A percentile compares a stretch with the other conserved stretches of the same genome.
These are phyloP conservation scores for Drosophila maculinotata DNA, from an alignment of 2,888 invertebrate species.

Conservation along the genomic window DNA sequence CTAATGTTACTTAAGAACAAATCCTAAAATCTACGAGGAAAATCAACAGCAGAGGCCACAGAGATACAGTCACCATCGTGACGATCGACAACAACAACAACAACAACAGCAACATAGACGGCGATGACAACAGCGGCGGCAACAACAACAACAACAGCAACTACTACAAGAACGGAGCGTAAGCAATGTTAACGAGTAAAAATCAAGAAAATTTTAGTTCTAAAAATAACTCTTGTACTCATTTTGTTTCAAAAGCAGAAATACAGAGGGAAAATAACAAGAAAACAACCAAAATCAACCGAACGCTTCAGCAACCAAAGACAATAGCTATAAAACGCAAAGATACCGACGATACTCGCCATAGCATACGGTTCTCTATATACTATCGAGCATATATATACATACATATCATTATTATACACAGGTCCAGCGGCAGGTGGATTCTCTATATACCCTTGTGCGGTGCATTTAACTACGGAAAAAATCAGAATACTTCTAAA, in stretches of 20 bases:
- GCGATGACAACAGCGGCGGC: constrained; percentile 1
- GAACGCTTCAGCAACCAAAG: constrained; percentile 57
- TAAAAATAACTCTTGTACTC: constrained; percentile 80
- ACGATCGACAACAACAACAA: constrained; percentile 36
- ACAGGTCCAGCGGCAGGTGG: background rate
- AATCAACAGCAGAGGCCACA: constrained; percentile 28
- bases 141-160: constrained; percentile 23
- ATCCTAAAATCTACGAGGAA: constrained; percentile 58
- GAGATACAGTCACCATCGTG: constrained; percentile 61
- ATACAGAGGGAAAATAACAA: constrained; percentile 45
- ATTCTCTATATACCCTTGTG: background rate
- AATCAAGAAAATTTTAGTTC: constrained; percentile 77
- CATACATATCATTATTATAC: constrained; percentile 1
- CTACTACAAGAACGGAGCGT: constrained; percentile 69
- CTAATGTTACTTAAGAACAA: constrained; percentile 71
- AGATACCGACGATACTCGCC: constrained; percentile 60
- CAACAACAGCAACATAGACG: constrained; percentile 17
- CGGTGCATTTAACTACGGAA: constrained; percentile 1
- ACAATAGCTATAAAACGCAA: constrained; percentile 73
- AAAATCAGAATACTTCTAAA: background rate
- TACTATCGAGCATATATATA: background rate
- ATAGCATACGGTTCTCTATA: background rate
- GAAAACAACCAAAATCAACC: constrained; percentile 40
- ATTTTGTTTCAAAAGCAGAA: constrained; percentile 69
- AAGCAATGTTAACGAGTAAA: constrained; percentile 80